Evolutionary conservation across 2,797 vertebrate species (phyloP).

Genomic region (Cyprinodon diabolis): DNA sequence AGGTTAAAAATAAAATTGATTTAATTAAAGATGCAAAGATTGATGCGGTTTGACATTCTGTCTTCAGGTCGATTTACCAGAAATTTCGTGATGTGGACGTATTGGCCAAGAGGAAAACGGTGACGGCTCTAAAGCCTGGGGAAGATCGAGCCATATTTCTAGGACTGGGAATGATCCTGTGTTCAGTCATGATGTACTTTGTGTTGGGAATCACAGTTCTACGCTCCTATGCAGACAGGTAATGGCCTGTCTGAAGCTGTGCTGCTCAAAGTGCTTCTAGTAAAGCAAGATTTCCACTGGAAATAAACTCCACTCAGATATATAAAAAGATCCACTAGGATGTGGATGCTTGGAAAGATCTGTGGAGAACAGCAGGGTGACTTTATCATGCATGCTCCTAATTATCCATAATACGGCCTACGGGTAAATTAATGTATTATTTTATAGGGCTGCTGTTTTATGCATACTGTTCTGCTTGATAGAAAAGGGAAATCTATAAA

Average conservation of each 20-base stretch:
- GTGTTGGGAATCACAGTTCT: slow-evolving; percentile 92
- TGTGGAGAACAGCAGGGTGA: not conserved
- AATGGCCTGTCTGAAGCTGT: slow-evolving; percentile 37
- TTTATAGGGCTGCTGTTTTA: too few relatives aligned
- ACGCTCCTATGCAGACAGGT: slow-evolving; percentile 94
- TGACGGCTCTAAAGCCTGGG: slow-evolving; percentile 91
- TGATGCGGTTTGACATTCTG: slow-evolving; percentile 8
- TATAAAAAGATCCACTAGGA: slow-evolving; percentile 20
- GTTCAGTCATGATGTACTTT: slow-evolving; percentile 96
- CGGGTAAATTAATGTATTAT: too few relatives aligned
- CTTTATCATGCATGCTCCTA: too few relatives aligned
- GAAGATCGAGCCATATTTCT: slow-evolving; percentile 95
- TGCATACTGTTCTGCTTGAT: too few relatives aligned
- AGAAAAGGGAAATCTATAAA: too few relatives aligned
- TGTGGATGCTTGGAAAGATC: not conserved
- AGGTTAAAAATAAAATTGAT: not conserved
- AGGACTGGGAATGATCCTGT: slow-evolving; percentile 93
- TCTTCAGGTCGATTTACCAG: slow-evolving; percentile 91
- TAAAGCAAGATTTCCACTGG: not conserved
- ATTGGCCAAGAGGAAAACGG: slow-evolving; percentile 94
- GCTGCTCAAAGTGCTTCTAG: not conserved
- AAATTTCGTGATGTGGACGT: slow-evolving; percentile 91
- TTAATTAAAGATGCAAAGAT: not conserved
- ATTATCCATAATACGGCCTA: too few relatives aligned
- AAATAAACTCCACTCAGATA: not conserved